A percentile compares a stretch with the other conserved stretches of the same genome.
phyloP scores from a whole-genome alignment of 1,140 invertebrate genomes.

The Matsumurasca onukii region DNA sequence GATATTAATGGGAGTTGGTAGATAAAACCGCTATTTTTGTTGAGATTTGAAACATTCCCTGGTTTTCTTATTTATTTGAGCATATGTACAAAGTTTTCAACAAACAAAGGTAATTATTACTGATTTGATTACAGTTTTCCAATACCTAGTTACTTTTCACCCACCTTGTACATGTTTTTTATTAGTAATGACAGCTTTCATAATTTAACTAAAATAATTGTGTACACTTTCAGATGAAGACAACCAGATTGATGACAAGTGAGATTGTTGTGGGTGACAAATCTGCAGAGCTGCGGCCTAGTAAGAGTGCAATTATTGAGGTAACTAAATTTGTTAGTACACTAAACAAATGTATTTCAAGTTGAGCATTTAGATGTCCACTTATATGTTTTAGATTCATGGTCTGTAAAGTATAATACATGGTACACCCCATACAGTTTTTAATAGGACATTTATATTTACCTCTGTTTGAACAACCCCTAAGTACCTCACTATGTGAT shows the following conservation, averaged over 20 bases:
- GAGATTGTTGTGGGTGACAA: not conserved
- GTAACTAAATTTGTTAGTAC: not conserved
- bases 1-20: too few relatives aligned
- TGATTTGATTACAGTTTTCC: not conserved
- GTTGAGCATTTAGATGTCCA: too few relatives aligned
- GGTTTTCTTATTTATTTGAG: too few relatives aligned
- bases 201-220: not conserved
- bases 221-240: not conserved
- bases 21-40: too few relatives aligned
- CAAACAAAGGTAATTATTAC: not conserved
- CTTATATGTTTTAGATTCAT: too few relatives aligned
- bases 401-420: too few relatives aligned
- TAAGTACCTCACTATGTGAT: too few relatives aligned
- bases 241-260: not conserved
- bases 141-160: not conserved
- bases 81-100: not conserved
- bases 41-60: too few relatives aligned
- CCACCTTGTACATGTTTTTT: not conserved
- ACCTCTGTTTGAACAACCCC: too few relatives aligned
- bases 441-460: too few relatives aligned
- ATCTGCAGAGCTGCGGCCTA: not conserved
- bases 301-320: not conserved
- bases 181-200: not conserved
- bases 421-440: too few relatives aligned
- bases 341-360: too few relatives aligned